Percentiles rank a stretch among this genome's conserved stretches.
Conservation (phyloP, 2,113 vertebrate species). For the Carassius carassius region DNA sequence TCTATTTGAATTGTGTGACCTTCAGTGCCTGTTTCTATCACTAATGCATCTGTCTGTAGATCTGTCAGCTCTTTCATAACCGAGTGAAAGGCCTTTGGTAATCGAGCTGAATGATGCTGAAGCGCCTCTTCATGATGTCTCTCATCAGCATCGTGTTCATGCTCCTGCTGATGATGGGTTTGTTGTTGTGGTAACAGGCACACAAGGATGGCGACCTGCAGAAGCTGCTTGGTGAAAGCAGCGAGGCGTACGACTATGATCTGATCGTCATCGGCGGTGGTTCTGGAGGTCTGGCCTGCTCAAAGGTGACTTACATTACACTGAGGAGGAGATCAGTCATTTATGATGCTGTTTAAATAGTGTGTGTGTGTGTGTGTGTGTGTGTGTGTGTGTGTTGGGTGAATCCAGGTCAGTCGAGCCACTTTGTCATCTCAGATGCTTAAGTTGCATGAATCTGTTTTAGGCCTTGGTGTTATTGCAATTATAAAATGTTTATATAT, state of each 20-base stretch:
- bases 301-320: constrained; percentile 81
- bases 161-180: constrained; percentile 37
- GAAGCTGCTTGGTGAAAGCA: constrained; percentile 78
- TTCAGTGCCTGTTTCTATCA: neutral
- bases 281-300: constrained; percentile 93
- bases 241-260: constrained; percentile 85
- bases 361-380: neutral
- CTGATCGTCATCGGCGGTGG: constrained; percentile 94
- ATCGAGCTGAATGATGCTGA: constrained; percentile 51
- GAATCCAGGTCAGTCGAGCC: neutral
- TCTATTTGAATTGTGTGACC: neutral
- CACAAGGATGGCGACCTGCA: constrained; percentile 84
- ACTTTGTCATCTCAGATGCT: neutral
- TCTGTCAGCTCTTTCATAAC: constrained; percentile 18
- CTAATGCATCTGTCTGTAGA: neutral
- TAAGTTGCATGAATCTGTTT: neutral
- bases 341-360: neutral
- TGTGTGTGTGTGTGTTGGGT: neutral
- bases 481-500: too few species aligned
- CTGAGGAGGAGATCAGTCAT: neutral
- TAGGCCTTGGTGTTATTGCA: too few species aligned
- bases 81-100: constrained; percentile 29
- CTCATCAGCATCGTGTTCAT: constrained; percentile 42
- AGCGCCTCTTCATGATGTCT: constrained; percentile 39
- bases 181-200: constrained; percentile 74